A percentile compares a stretch with the other conserved stretches of the same genome.
phyloP scores from a whole-genome alignment of 37 sponge, comb jelly and placozoan genomes.

The Petrosia ficiformis region DNA sequence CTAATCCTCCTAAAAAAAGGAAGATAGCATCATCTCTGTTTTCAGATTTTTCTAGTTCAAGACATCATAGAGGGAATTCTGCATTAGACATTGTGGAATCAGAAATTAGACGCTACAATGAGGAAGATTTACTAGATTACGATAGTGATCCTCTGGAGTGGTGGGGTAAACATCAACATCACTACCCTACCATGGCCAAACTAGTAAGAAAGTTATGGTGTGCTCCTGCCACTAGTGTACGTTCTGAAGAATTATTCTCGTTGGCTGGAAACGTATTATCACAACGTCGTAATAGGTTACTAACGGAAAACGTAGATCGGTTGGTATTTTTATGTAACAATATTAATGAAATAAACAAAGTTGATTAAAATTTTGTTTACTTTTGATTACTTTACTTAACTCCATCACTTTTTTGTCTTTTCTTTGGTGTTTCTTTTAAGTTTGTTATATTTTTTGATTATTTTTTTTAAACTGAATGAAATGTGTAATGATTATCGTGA shows the following conservation, averaged over 20 bases:
- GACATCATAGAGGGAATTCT: not conserved
- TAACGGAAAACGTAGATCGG: not conserved
- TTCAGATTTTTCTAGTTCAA: not conserved
- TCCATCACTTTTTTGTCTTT: no score
- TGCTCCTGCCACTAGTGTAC: slow-evolving; percentile 7
- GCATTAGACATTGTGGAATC: slow-evolving; percentile 1
- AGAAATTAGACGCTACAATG: not conserved
- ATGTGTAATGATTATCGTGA: no score
- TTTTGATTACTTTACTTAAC: no score
- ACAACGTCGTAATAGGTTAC: not conserved
- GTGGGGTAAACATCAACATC: not conserved
- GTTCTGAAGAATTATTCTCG: slow-evolving; percentile 14
- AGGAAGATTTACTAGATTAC: not conserved
- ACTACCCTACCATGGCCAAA: not conserved
- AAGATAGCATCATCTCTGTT: not conserved
- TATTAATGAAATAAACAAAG: no score
- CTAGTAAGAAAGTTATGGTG: slow-evolving; percentile 14
- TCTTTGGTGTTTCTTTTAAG: no score
- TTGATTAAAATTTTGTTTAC: no score
- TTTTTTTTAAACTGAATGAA: no score
- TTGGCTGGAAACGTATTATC: not conserved
- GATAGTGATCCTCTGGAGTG: slow-evolving; percentile 11
- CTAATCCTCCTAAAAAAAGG: not conserved
- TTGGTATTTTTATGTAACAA: not conserved
- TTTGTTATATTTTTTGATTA: no score